Conservation (phyloP, 2,888 invertebrate genomes). For the Tachystola acroxantha region DNA sequence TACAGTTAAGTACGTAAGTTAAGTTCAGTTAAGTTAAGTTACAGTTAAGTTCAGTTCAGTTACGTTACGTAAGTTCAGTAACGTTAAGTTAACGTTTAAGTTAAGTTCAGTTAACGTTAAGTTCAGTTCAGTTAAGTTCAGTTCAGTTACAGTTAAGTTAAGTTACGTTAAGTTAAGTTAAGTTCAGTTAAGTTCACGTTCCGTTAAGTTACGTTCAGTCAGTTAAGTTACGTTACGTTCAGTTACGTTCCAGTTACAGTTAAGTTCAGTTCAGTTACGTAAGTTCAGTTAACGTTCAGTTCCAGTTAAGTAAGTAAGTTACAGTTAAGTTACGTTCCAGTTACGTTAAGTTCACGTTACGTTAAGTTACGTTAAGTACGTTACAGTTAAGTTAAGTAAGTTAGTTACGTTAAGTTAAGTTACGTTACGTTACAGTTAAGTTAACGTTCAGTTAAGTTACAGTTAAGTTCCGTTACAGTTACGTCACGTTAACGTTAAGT, state of each 20-base stretch:
- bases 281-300: conserved; percentile 17
- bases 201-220: conserved; percentile 9
- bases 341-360: conserved; percentile 9
- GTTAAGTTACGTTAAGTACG: no score
- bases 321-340: background rate
- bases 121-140: conserved; percentile 8
- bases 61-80: conserved; percentile 17
- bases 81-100: conserved; percentile 18
- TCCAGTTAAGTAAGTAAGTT: conserved; percentile 9
- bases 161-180: conserved; percentile 9
- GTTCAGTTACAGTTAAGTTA: background rate
- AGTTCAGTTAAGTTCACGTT: conserved; percentile 9
- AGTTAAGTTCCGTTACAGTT: no score
- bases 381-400: no score
- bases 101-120: no score
- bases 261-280: conserved; percentile 14
- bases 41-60: conserved; percentile 10
- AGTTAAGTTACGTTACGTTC: conserved; percentile 10
- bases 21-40: no score
- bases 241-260: conserved; percentile 10
- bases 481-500: no score
- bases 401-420: no score
- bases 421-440: background rate
- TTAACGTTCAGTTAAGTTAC: no score
- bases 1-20: conserved; percentile 8